phyloP scores from a whole-genome alignment of 1,140 invertebrate species.

The Leptopilina boulardi region DNA sequence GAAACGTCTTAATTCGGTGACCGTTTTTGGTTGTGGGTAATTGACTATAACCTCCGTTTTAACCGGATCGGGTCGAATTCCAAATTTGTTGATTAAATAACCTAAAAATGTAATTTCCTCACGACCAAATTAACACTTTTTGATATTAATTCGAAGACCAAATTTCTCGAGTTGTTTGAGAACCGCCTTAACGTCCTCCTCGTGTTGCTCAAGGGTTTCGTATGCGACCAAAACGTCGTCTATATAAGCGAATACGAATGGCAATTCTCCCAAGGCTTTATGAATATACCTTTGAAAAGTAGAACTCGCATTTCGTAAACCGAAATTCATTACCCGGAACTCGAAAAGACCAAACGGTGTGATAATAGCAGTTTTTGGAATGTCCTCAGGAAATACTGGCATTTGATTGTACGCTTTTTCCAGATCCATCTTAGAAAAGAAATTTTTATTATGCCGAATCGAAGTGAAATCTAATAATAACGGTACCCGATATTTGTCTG shows the following conservation, averaged over 20 bases:
- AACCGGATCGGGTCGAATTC: background rate
- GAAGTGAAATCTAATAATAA: constrained; percentile 61
- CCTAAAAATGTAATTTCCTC: background rate
- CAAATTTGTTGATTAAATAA: background rate
- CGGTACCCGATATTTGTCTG: constrained; percentile 64
- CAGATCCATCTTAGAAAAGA: constrained; percentile 75
- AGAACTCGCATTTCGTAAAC: constrained; percentile 49
- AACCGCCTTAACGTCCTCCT: background rate
- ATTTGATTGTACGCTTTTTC: constrained; percentile 74
- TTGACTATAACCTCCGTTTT: background rate
- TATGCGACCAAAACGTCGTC: constrained; percentile 55
- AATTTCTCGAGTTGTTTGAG: background rate
- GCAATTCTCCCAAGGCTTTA: background rate
- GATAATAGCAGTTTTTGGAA: constrained; percentile 66
- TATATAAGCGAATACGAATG: constrained; percentile 50
- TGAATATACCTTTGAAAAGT: constrained; percentile 60
- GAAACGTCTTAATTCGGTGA: constrained; percentile 41
- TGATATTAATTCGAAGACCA: background rate
- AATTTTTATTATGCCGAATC: constrained; percentile 61
- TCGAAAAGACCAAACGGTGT: constrained; percentile 60
- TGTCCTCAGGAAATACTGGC: constrained; percentile 58
- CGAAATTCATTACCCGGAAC: constrained; percentile 15
- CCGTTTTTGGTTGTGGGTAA: constrained; percentile 23
- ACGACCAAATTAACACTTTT: background rate
- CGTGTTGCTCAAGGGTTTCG: constrained; percentile 42